These are phyloP conservation scores for Zaprionus lachaisei DNA, from an alignment of 1,140 invertebrate species.

Conservation along the genomic window DNA sequence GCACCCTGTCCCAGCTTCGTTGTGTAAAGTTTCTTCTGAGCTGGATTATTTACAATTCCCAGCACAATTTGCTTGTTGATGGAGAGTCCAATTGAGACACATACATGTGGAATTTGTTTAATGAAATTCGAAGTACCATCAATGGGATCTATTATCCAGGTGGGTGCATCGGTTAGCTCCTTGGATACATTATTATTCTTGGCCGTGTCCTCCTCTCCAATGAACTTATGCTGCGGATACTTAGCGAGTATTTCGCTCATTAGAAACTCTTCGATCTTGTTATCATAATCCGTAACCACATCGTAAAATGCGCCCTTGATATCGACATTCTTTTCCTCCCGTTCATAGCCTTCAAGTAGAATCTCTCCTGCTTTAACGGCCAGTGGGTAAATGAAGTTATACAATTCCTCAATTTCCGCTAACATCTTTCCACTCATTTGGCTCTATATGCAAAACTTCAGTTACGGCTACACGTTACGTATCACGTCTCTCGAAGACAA, in stretches of 20 bases:
- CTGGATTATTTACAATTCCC: slow-evolving; percentile 92
- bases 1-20: slow-evolving; percentile 90
- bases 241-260: slow-evolving; percentile 87
- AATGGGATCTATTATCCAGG: slow-evolving; percentile 95
- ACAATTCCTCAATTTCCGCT: slow-evolving; percentile 86
- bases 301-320: slow-evolving; percentile 89
- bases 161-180: slow-evolving; percentile 91
- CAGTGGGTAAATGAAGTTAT: slow-evolving; percentile 86
- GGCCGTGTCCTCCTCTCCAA: slow-evolving; percentile 91
- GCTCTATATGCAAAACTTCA: slow-evolving; percentile 19
- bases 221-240: slow-evolving; percentile 93
- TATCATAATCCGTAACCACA: slow-evolving; percentile 93
- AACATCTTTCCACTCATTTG: slow-evolving; percentile 49
- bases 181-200: slow-evolving; percentile 86
- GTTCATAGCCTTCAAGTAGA: slow-evolving; percentile 85
- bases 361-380: slow-evolving; percentile 73
- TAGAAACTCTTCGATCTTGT: slow-evolving; percentile 91
- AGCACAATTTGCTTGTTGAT: slow-evolving; percentile 88
- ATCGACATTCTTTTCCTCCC: slow-evolving; percentile 82
- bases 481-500: slow-evolving; percentile 46
- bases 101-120: slow-evolving; percentile 87
- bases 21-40: slow-evolving; percentile 90
- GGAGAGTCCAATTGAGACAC: slow-evolving; percentile 88
- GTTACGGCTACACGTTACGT: slow-evolving; percentile 19
- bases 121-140: slow-evolving; percentile 92